Conservation (phyloP, 1,140 invertebrate species). For the Megathymus violae region DNA sequence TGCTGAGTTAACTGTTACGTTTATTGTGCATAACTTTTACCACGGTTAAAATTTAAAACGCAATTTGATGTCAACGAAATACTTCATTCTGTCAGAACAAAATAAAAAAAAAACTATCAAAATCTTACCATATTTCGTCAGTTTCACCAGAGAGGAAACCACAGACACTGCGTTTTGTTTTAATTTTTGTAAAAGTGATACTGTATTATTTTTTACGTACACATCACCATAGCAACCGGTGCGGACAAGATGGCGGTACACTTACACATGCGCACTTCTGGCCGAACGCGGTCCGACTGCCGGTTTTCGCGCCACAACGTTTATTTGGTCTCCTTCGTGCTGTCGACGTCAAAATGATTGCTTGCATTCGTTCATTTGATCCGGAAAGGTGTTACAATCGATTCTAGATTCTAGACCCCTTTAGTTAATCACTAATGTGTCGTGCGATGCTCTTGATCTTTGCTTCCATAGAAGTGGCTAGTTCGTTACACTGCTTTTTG, state of each 20-base stretch:
- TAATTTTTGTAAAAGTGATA: constrained; percentile 35
- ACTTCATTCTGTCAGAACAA: too few relatives aligned
- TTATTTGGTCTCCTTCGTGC: constrained; percentile 14
- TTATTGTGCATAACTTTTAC: too few relatives aligned
- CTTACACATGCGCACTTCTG: constrained; percentile 57
- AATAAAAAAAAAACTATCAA: too few relatives aligned
- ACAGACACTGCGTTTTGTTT: constrained; percentile 42
- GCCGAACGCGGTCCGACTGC: constrained; percentile 55
- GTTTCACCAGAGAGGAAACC: constrained; percentile 33
- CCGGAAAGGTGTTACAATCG: constrained; percentile 16
- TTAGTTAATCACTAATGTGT: too few relatives aligned
- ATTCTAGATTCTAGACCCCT: constrained; percentile 24
- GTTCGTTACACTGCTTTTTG: too few relatives aligned
- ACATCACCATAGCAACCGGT: constrained; percentile 63
- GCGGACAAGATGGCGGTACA: constrained; percentile 46
- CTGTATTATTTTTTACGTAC: constrained; percentile 55
- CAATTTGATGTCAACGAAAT: constrained; percentile 23
- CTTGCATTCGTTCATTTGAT: constrained; percentile 5
- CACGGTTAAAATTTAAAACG: too few relatives aligned
- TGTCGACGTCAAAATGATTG: constrained; percentile 10
- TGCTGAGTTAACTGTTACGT: too few relatives aligned
- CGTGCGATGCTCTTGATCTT: too few relatives aligned
- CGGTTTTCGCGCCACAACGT: constrained; percentile 65
- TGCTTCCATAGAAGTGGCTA: too few relatives aligned
- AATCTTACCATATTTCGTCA: constrained; percentile 51